Evolutionary conservation across 2,888 invertebrate species (phyloP).

Genomic region (Hyalella azteca): DNA sequence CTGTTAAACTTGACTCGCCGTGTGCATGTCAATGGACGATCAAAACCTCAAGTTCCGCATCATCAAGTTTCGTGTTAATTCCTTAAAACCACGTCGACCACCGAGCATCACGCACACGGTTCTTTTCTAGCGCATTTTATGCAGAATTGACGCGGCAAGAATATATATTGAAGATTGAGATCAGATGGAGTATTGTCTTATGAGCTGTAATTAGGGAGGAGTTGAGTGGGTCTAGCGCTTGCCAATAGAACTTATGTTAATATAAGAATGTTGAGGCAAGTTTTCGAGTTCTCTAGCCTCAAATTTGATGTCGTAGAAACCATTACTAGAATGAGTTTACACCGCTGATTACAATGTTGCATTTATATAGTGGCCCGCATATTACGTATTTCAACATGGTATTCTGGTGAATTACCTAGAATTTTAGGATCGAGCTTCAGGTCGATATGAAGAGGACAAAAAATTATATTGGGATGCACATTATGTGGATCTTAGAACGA

Average conservation of each 20-base stretch:
- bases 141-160: not conserved
- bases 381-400: slow-evolving; percentile 24
- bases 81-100: slow-evolving; percentile 8
- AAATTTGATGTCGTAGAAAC: slow-evolving; percentile 26
- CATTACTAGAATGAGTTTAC: slow-evolving; percentile 2
- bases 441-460: too few species aligned
- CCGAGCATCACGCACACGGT: not conserved
- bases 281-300: slow-evolving; percentile 15
- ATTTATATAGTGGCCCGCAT: slow-evolving; percentile 27
- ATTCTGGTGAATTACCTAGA: not conserved
- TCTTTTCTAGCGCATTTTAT: not conserved
- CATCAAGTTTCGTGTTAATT: slow-evolving; percentile 4
- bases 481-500: too few species aligned
- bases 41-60: not conserved
- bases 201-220: not conserved
- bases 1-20: too few species aligned
- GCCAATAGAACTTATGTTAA: slow-evolving; percentile 10
- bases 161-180: slow-evolving; percentile 13
- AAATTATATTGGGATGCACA: too few species aligned
- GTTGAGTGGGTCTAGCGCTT: not conserved
- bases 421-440: not conserved
- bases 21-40: not conserved
- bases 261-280: slow-evolving; percentile 1
- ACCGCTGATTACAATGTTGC: not conserved
- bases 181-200: not conserved